Percentiles rank a stretch among this genome's conserved stretches.
phyloP scores from a whole-genome alignment of 2,113 vertebrate species.

The Amphiprion percula region DNA sequence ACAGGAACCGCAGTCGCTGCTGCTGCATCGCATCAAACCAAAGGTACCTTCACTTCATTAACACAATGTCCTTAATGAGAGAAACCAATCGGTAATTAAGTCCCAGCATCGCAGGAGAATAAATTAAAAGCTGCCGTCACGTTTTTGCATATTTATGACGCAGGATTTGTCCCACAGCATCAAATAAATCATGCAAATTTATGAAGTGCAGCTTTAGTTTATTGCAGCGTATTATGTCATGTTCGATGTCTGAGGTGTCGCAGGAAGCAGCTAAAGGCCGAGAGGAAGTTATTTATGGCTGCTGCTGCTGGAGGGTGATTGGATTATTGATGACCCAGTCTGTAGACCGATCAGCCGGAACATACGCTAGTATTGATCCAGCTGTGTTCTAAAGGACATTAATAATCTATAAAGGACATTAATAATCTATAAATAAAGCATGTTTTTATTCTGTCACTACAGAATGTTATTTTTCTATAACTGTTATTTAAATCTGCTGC shows the following conservation, averaged over 20 bases:
- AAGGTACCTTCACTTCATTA: constrained; percentile 79
- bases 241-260: constrained; percentile 78
- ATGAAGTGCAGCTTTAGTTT: constrained; percentile 83
- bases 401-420: no score
- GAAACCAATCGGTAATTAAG: constrained; percentile 78
- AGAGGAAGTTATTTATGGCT: constrained; percentile 72
- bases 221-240: constrained; percentile 82
- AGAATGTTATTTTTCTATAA: no score
- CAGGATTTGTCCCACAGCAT: constrained; percentile 69
- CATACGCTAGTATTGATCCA: no score
- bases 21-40: background rate
- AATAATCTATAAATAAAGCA: no score
- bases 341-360: no score
- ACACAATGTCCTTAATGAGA: constrained; percentile 76
- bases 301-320: no score
- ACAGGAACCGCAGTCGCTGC: no score
- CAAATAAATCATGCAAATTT: constrained; percentile 81
- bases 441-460: no score
- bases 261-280: constrained; percentile 65
- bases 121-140: constrained; percentile 73
- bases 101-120: constrained; percentile 61
- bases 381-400: no score
- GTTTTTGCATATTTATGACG: constrained; percentile 82
- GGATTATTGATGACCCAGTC: no score
- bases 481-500: no score